Conservation (phyloP, 2,797 vertebrate species). For the Pipistrellus pygmaeus region DNA sequence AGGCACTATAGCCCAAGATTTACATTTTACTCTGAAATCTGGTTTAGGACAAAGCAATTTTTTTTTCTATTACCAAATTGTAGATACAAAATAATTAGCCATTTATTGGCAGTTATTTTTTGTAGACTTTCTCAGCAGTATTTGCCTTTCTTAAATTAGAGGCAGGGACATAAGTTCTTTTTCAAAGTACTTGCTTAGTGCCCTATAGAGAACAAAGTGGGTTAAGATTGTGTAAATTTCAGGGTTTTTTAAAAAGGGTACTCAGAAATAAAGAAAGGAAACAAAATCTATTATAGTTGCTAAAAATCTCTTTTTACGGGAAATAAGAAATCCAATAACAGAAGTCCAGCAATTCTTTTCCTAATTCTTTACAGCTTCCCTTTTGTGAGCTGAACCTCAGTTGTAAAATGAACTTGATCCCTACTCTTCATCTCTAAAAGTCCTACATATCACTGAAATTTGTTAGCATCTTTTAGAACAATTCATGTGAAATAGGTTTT, state of each 20-base stretch:
- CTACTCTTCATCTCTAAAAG: neutral
- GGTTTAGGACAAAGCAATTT: neutral
- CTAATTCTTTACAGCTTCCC: neutral
- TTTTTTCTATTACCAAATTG: too few relatives aligned
- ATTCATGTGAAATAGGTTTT: conserved; percentile 16
- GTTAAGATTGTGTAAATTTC: neutral
- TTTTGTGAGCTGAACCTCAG: neutral
- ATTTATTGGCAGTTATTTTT: neutral
- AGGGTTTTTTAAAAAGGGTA: conserved; percentile 31
- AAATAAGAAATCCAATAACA: conserved; percentile 44
- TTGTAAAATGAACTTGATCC: conserved; percentile 19
- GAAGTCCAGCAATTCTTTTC: conserved; percentile 11
- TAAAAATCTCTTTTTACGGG: neutral
- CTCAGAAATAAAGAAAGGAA: neutral
- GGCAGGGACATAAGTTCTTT: neutral
- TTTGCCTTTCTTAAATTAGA: conserved; percentile 40
- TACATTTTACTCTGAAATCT: neutral
- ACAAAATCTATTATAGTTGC: neutral
- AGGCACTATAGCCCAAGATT: conserved; percentile 27
- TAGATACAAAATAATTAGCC: too few relatives aligned
- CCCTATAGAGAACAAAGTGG: neutral
- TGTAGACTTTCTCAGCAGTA: conserved; percentile 5
- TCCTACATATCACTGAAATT: conserved; percentile 1
- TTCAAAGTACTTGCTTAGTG: conserved; percentile 35
- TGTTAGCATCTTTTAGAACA: conserved; percentile 20